phyloP scores from a whole-genome alignment of 2,797 vertebrate species.

The Tympanoctomys barrerae region DNA sequence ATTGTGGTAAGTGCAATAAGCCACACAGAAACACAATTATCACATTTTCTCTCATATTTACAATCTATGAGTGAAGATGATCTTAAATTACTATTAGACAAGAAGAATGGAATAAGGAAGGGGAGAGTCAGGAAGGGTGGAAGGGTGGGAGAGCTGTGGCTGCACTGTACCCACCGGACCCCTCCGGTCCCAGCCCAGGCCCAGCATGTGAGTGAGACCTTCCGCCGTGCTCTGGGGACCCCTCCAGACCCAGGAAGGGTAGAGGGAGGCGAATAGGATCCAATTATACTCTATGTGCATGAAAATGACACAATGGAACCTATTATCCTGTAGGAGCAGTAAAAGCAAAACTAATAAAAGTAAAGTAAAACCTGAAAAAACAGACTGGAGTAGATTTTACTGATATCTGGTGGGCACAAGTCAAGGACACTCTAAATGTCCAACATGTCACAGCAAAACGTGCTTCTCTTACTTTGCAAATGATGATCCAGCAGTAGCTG shows the following conservation, averaged over 20 bases:
- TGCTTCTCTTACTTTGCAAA: background rate
- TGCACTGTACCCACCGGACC: too few species aligned
- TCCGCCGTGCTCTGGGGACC: too few species aligned
- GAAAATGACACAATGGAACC: background rate
- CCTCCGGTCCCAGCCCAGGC: too few species aligned
- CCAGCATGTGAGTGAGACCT: too few species aligned
- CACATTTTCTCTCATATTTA: background rate
- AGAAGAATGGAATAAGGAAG: background rate
- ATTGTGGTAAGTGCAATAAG: background rate
- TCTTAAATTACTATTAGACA: background rate
- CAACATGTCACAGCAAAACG: fast-evolving
- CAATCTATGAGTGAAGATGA: background rate
- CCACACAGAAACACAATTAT: background rate
- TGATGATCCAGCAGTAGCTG: background rate
- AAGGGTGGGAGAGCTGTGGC: background rate
- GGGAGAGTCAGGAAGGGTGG: background rate
- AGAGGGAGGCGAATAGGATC: background rate
- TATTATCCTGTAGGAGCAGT: background rate
- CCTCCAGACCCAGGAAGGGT: background rate
- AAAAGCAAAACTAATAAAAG: background rate
- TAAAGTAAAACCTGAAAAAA: background rate
- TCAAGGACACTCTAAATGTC: background rate
- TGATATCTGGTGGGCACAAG: background rate
- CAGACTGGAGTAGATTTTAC: background rate
- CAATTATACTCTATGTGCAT: background rate